Conservation (phyloP, 2,888 invertebrate genomes). For the Phymatocera aterrima region DNA sequence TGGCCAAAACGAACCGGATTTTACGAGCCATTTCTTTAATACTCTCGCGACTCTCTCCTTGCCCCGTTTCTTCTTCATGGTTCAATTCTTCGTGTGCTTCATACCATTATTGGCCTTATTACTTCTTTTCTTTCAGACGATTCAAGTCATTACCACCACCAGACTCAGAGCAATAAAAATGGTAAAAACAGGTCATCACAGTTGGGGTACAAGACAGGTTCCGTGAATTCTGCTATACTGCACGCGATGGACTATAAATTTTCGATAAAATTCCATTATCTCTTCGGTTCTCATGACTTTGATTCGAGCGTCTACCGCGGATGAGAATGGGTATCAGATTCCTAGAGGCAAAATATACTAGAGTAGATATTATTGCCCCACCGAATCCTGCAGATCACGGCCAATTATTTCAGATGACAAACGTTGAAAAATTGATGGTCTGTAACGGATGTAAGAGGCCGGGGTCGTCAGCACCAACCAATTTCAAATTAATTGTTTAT, state of each 20-base stretch:
- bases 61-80: neutral
- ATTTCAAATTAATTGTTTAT: slow-evolving; percentile 31
- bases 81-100: neutral
- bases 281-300: too few species aligned
- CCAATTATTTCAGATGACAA: slow-evolving; percentile 1
- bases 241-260: neutral
- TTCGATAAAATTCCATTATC: too few species aligned
- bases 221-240: too few species aligned
- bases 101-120: too few species aligned
- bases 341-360: neutral
- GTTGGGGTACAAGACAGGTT: neutral
- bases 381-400: neutral
- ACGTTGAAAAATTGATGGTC: neutral
- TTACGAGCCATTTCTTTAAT: neutral
- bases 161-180: neutral
- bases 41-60: neutral
- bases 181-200: slow-evolving; percentile 14
- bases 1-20: neutral
- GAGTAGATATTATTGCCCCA: neutral
- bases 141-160: neutral
- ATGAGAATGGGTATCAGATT: neutral
- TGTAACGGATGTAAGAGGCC: slow-evolving; percentile 9
- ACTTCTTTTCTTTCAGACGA: neutral
- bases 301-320: too few species aligned
- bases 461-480: neutral